These are phyloP conservation scores for Troglohyphantes excavatus DNA, from an alignment of 2,888 invertebrate genomes.

Conservation along the genomic window DNA sequence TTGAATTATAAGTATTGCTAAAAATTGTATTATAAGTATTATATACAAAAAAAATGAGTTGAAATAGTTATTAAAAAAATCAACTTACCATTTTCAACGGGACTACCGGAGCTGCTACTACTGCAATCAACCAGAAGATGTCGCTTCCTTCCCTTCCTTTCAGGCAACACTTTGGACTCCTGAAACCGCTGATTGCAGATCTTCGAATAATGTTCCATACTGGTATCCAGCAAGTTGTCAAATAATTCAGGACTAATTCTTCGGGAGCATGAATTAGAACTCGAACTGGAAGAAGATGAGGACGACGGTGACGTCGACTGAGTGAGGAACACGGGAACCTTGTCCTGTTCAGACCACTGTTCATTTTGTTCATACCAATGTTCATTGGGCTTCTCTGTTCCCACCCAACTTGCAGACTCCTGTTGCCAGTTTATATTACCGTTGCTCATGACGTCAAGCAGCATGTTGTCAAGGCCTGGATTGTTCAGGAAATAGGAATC, in stretches of 20 bases:
- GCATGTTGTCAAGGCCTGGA: conserved; percentile 57
- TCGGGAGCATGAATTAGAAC: not conserved
- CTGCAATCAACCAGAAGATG: conserved; percentile 11
- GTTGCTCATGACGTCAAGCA: conserved; percentile 52
- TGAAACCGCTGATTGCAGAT: conserved; percentile 12
- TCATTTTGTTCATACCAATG: not conserved
- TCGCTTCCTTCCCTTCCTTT: not conserved
- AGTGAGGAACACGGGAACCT: not conserved
- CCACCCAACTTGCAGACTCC: conserved; percentile 21
- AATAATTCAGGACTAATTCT: not conserved
- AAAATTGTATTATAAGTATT: too few relatives aligned
- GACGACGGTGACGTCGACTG: conserved; percentile 22
- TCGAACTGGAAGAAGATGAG: conserved; percentile 3
- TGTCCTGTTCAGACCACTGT: conserved; percentile 20
- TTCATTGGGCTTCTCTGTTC: not conserved
- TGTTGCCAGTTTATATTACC: conserved; percentile 23
- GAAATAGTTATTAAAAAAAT: too few relatives aligned
- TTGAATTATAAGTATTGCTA: too few relatives aligned
- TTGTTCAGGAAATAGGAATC: conserved; percentile 47
- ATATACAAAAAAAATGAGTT: too few relatives aligned
- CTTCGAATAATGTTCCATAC: not conserved
- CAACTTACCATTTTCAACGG: conserved; percentile 38
- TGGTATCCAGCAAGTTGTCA: not conserved
- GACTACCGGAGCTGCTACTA: conserved; percentile 6
- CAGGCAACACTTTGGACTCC: conserved; percentile 2